phyloP scores from a whole-genome alignment of 2,888 invertebrate genomes.

The Conchocele bisecta region DNA sequence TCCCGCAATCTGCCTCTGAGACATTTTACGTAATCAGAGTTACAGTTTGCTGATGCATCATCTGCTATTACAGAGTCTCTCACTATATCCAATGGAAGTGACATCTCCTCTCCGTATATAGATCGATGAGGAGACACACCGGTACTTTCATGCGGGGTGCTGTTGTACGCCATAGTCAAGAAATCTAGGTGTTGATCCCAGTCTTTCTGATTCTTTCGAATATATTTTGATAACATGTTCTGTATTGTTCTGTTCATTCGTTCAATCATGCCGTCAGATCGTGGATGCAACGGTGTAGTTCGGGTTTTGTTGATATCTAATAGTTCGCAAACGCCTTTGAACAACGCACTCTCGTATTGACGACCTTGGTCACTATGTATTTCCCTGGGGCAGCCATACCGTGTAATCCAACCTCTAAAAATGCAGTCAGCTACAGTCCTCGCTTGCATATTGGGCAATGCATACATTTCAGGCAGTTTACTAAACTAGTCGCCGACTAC shows the following conservation, averaged over 20 bases:
- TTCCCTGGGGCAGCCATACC: slow-evolving; percentile 27
- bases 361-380: slow-evolving; percentile 32
- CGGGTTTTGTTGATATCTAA: slow-evolving; percentile 13
- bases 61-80: neutral
- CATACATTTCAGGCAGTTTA: neutral
- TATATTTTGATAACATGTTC: slow-evolving; percentile 42
- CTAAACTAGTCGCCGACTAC: neutral
- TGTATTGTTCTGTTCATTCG: slow-evolving; percentile 45
- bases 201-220: slow-evolving; percentile 40
- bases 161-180: slow-evolving; percentile 36
- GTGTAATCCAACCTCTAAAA: slow-evolving; percentile 33
- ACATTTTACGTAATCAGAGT: neutral
- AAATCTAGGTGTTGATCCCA: slow-evolving; percentile 50
- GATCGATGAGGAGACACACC: slow-evolving; percentile 34
- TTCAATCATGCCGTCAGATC: slow-evolving; percentile 45
- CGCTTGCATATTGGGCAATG: neutral
- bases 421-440: neutral
- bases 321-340: slow-evolving; percentile 28
- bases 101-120: slow-evolving; percentile 37
- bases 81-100: slow-evolving; percentile 26
- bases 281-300: slow-evolving; percentile 25
- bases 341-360: slow-evolving; percentile 24
- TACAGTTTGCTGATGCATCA: neutral
- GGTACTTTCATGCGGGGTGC: slow-evolving; percentile 45
- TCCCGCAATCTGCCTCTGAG: neutral